Evolutionary conservation across 2,113 vertebrate genomes (phyloP), one percentile per base, ranked within the genome.

Genomic region (Thryonomys swinderianus): DNA sequence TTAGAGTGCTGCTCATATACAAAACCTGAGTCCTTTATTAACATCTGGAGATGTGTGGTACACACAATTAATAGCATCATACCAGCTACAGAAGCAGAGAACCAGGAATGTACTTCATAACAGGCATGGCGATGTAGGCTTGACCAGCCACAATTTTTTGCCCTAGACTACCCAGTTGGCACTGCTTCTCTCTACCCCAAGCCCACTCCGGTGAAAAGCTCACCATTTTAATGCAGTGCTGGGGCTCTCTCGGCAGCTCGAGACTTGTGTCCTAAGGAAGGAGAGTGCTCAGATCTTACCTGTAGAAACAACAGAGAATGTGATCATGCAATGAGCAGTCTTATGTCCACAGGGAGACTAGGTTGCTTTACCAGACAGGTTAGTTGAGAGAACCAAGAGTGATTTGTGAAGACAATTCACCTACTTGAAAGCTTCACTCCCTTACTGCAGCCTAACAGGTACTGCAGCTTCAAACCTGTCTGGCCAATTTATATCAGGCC

Each of bases 1-100:
- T 7, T 23, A 69, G n/a, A n/a, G n/a, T n/a, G n/a, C 94, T 30
- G 61, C 97, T 96, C 83, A 66, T 96, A 20, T 98, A 98, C 96
- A 98, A 98, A 99, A 91, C 96, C 95, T 98, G 94, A 98, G 97
- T 98, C 96, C 96, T 99, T 99, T 99, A 98, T 99, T 99, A 94
- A 92, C 59, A 84, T 96, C 95, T 97, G 89, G 97, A 97, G 95
- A 98, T 98, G 98, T 95, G 96, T 96, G 94, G 97, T 97, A 98
- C 96, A 91, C 97, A 98, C 97, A 98, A 82, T 96, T 93, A 98
- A 98, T 95, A 97, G 97, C 91, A 87, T 98, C 97, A 98, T 97
- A 98, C 96, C 95, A 98, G 97, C 96, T 97, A 98, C 74, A 73
- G 95, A 97, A 98, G 97, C 82, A 97, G 97, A 92, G 53, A 76